phyloP scores from a whole-genome alignment of 1,140 invertebrate species.

The Heliconius congener region DNA sequence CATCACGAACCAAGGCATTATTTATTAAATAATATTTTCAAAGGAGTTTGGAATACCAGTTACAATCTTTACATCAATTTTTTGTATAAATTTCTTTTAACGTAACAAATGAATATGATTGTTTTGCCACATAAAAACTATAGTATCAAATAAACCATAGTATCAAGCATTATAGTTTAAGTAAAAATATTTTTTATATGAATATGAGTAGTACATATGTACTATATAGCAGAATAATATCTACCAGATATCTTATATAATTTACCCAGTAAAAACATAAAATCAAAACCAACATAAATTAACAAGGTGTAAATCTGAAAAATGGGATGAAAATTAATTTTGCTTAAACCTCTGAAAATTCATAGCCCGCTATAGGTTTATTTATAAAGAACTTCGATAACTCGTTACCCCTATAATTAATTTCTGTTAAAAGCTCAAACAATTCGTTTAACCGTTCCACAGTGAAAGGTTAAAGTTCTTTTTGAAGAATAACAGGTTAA shows the following conservation, averaged over 20 bases:
- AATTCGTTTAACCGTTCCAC: constrained; percentile 24
- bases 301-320: background rate
- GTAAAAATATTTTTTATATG: too few relatives aligned
- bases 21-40: too few relatives aligned
- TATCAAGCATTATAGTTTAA: too few relatives aligned
- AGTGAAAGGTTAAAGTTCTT: constrained; percentile 31
- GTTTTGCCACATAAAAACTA: too few relatives aligned
- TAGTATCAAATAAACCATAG: too few relatives aligned
- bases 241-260: background rate
- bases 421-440: constrained; percentile 35
- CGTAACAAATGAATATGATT: too few relatives aligned
- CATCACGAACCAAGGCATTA: too few relatives aligned
- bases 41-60: too few relatives aligned
- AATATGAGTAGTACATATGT: too few relatives aligned
- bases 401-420: constrained; percentile 33
- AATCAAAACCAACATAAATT: background rate
- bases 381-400: constrained; percentile 29
- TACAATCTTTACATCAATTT: background rate
- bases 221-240: too few relatives aligned
- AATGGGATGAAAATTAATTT: background rate
- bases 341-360: constrained; percentile 6
- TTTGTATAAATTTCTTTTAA: background rate
- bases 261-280: background rate
- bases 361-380: constrained; percentile 8
- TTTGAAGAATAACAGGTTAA: constrained; percentile 27